Base-by-base conservation (phyloP, 2,888 invertebrate species). In the Strigamia crassipes region DNA sequence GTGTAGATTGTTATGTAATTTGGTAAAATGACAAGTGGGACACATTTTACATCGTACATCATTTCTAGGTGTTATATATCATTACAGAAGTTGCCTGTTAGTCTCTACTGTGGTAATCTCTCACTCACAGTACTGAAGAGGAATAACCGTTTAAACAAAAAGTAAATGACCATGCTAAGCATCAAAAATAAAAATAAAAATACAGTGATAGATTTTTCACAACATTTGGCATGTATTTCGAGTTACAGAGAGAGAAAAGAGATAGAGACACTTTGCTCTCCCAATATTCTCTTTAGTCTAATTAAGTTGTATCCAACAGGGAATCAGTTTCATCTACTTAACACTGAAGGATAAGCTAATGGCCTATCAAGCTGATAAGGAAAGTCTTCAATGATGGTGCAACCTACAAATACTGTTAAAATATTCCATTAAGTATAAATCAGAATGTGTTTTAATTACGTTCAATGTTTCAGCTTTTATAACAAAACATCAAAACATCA, bases 271-370 rank as follows among this genome's bases (percentile, higher is more conserved):
- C 56, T 56, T n/a, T n/a, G n/a, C n/a, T n/a, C n/a, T 56, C 56
- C 56, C 56, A 56, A 56, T 56, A 61, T 61, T 61, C 61, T 61
- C 61, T 61, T 61, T 21, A 61, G 61, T 61, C 61, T 61, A 61
- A 61, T 61, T 61, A 23, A 61, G 61, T 61, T 61, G 61, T 61
- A 61, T 18, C 61, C 61, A 61, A 61, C 61, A 18, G 61, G 61
- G 61, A 61, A 61, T 61, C 61, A 61, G 61, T 61, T 61, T 61
- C 61, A 61, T 61, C 61, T 61, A 61, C 61, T 61, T 61, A 61
- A 61, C 61, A 61, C 61, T 61, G 61, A 61, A 61, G 61, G 61
- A 61, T 61, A 8, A 61, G 61, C 18, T 61, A 61, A 61, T 61
- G 18, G 61, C 61, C 61, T 61, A 61, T 61, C 61, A 61, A 61